Conservation (phyloP, 2,797 vertebrate genomes). For the Trichosurus vulpecula region DNA sequence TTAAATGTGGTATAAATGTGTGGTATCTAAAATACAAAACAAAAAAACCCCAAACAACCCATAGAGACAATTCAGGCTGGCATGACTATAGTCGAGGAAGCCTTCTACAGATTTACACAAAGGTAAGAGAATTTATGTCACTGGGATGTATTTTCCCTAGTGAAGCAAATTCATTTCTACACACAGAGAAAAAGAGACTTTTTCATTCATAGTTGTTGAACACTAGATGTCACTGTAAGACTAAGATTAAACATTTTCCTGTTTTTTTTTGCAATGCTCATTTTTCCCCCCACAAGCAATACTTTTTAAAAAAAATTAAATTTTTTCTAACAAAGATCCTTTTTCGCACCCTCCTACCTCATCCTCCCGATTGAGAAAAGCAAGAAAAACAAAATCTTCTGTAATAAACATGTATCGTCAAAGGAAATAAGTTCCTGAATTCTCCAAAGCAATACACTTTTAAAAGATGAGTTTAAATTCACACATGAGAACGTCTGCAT, state of each 20-base stretch:
- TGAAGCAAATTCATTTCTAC: conserved; percentile 35
- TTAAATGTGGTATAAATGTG: neutral
- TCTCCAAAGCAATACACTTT: neutral
- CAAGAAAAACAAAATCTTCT: neutral
- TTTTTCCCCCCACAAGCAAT: neutral
- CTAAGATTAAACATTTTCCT: conserved; percentile 76
- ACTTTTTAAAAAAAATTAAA: neutral
- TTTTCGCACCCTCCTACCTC: neutral
- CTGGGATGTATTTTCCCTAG: conserved; percentile 31
- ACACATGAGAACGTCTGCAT: neutral
- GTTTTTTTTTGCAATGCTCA: fast-evolving
- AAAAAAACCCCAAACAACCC: neutral
- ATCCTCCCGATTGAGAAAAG: neutral
- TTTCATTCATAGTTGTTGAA: neutral
- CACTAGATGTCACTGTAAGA: conserved; percentile 94
- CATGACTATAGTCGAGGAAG: neutral
- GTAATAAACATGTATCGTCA: neutral
- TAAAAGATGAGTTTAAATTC: neutral
- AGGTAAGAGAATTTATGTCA: neutral
- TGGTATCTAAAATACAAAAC: neutral
- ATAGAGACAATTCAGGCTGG: neutral
- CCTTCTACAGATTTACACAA: neutral
- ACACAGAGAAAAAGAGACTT: neutral
- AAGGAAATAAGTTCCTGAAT: neutral
- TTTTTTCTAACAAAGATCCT: neutral